These are phyloP conservation scores for Formica exsecta DNA, from an alignment of 1,140 invertebrate genomes.

Conservation along the genomic window DNA sequence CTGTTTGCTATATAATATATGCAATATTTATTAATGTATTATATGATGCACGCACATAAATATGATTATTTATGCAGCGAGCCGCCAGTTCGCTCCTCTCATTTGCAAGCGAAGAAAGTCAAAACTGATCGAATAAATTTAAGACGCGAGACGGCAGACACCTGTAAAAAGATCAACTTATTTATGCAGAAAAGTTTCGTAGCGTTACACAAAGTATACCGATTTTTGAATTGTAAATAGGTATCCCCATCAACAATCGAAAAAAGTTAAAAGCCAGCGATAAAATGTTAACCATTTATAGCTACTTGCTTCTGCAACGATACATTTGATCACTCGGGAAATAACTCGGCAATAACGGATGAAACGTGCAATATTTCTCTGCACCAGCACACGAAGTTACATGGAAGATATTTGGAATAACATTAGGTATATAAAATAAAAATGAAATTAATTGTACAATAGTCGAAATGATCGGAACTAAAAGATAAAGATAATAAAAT, in stretches of 20 bases:
- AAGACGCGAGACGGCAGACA: background rate
- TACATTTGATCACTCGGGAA: background rate
- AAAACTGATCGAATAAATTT: background rate
- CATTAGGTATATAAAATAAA: background rate
- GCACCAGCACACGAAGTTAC: background rate
- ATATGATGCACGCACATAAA: background rate
- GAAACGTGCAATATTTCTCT: background rate
- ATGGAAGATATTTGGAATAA: background rate
- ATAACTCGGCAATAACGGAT: slow-evolving; percentile 28
- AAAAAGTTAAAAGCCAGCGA: slow-evolving; percentile 43
- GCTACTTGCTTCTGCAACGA: slow-evolving; percentile 30
- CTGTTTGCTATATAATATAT: background rate
- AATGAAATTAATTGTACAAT: background rate
- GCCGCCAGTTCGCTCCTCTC: background rate
- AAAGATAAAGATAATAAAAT: background rate
- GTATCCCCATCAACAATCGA: background rate
- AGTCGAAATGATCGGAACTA: background rate
- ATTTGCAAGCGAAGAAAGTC: background rate
- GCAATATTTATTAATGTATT: background rate
- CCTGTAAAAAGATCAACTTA: slow-evolving; percentile 39
- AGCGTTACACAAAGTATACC: slow-evolving; percentile 53
- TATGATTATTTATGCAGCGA: slow-evolving; percentile 5
- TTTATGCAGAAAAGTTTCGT: slow-evolving; percentile 35
- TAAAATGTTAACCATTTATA: slow-evolving; percentile 47
- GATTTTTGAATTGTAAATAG: slow-evolving; percentile 65